These are phyloP conservation scores for Erinaceus europaeus DNA, from an alignment of 2,113 vertebrate genomes.

Conservation along the genomic window DNA sequence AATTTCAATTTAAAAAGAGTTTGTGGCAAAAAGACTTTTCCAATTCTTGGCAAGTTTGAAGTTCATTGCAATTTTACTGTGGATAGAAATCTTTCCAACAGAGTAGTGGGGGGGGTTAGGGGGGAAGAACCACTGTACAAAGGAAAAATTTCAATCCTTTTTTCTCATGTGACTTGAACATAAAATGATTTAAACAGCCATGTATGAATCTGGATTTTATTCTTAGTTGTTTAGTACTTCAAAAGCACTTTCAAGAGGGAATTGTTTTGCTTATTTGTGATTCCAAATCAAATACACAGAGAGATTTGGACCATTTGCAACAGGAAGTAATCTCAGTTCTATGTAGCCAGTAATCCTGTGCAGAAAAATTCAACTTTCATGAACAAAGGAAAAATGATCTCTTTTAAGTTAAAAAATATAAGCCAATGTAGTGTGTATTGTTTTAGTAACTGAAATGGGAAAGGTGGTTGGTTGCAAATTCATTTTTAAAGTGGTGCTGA, in stretches of 20 bases:
- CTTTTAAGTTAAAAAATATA: conserved; percentile 60
- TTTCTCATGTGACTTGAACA: conserved; percentile 78
- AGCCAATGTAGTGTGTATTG: conserved; percentile 34
- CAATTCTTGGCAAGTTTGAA: conserved; percentile 78
- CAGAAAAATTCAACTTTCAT: conserved; percentile 64
- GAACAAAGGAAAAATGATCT: conserved; percentile 57
- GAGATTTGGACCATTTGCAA: conserved; percentile 75
- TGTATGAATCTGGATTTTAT: conserved; percentile 73
- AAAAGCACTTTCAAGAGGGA: conserved; percentile 77
- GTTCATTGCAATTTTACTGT: conserved; percentile 81
- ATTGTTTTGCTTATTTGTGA: conserved; percentile 80
- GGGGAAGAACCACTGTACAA: conserved; percentile 70
- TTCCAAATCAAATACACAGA: conserved; percentile 81
- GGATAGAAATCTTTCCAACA: conserved; percentile 77
- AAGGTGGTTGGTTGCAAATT: too few relatives aligned
- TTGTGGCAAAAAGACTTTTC: conserved; percentile 79
- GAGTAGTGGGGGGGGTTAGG: too few relatives aligned
- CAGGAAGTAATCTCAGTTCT: conserved; percentile 76
- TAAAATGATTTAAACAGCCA: conserved; percentile 79
- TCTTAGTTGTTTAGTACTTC: conserved; percentile 76
- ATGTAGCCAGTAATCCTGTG: conserved; percentile 69
- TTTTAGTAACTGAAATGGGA: conserved; percentile 47
- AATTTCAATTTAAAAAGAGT: conserved; percentile 79
- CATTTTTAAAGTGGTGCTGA: too few relatives aligned
- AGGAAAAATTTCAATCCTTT: conserved; percentile 69